Evolutionary conservation across 2,113 vertebrate genomes (phyloP).

Genomic region (Hylia prasina): DNA sequence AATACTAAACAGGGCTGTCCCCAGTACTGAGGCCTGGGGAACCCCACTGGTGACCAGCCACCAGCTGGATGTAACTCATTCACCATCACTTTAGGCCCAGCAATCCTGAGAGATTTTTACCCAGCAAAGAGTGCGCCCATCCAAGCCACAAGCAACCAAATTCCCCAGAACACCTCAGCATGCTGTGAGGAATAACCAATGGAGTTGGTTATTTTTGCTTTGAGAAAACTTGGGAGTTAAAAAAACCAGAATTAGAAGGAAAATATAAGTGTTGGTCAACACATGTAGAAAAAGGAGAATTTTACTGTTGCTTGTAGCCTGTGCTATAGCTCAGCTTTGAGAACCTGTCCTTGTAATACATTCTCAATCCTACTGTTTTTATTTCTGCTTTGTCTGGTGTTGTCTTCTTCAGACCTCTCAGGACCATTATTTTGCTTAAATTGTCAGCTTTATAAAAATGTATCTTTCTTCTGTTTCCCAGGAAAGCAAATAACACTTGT

Average conservation of each 20-base stretch:
- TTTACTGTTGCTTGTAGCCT: neutral
- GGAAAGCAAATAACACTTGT: neutral
- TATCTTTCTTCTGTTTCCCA: neutral
- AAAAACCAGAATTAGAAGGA: neutral
- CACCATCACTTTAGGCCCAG: too few relatives aligned
- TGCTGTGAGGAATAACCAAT: neutral
- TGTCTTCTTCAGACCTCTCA: neutral
- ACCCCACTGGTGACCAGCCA: neutral
- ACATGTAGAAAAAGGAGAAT: neutral
- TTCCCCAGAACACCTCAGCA: neutral
- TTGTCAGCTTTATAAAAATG: neutral
- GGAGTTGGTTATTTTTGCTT: neutral
- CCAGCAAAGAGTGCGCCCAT: neutral
- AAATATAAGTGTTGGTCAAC: neutral
- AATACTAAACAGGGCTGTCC: neutral
- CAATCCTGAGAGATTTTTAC: neutral
- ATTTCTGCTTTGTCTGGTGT: neutral
- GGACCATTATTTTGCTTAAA: neutral
- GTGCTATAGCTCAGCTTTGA: neutral
- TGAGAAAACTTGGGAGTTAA: neutral
- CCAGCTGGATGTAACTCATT: neutral
- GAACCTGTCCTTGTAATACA: accelerated
- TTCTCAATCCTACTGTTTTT: neutral
- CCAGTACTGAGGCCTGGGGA: neutral
- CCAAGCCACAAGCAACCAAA: neutral